Conservation (phyloP, 23 tunicate species). For the Styela clava region DNA sequence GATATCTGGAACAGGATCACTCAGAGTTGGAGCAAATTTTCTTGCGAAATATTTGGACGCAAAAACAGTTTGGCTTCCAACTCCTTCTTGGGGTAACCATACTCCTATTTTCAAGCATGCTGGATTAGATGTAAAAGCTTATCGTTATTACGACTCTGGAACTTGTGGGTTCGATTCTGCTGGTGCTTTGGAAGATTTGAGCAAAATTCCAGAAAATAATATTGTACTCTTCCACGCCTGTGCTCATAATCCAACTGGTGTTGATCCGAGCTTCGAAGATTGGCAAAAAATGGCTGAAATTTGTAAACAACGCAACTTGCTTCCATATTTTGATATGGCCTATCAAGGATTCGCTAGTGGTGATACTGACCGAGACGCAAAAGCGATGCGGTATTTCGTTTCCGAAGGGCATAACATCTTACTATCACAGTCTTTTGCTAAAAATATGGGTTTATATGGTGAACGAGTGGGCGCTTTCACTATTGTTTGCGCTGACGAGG, state of each 20-base stretch:
- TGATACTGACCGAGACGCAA: constrained; percentile 82
- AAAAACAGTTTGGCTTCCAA: constrained; percentile 74
- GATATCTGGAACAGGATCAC: constrained; percentile 94
- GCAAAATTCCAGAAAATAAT: constrained; percentile 69
- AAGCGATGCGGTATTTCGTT: constrained; percentile 76
- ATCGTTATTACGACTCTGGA: constrained; percentile 79
- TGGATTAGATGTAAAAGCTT: constrained; percentile 62
- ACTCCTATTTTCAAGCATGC: constrained; percentile 91
- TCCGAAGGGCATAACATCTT: constrained; percentile 87
- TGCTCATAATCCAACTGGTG: constrained; percentile 99
- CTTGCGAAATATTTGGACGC: constrained; percentile 50
- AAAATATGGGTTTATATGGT: constrained; percentile 98
- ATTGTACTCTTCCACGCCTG: constrained; percentile 93
- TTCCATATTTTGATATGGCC: constrained; percentile 95
- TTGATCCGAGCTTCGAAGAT: constrained; percentile 88
- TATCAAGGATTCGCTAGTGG: constrained; percentile 98
- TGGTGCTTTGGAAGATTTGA: constrained; percentile 85
- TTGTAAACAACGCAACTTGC: constrained; percentile 54
- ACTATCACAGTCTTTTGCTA: constrained; percentile 90
- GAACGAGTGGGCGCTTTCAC: constrained; percentile 93
- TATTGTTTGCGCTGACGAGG: constrained; percentile 80
- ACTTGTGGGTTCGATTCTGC: constrained; percentile 94
- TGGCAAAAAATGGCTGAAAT: constrained; percentile 90
- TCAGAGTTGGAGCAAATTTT: constrained; percentile 82
- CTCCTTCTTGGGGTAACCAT: constrained; percentile 97